Evolutionary conservation across 2,888 invertebrate species (phyloP).

Genomic region (Stegana nigrithorax): DNA sequence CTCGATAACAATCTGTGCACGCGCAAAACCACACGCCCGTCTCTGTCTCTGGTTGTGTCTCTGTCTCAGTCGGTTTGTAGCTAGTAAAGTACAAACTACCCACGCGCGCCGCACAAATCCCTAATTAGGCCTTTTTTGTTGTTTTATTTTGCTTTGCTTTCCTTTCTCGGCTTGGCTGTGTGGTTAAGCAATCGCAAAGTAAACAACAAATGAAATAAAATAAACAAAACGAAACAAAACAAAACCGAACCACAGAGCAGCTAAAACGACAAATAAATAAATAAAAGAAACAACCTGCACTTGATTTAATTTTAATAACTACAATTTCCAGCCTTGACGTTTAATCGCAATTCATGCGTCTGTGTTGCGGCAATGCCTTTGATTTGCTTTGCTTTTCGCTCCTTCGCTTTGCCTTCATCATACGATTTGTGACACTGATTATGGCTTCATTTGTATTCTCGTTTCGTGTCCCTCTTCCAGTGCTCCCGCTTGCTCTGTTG

Average conservation of each 20-base stretch:
- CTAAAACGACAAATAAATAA: not conserved
- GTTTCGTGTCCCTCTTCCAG: not conserved
- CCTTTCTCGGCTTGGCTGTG: not conserved
- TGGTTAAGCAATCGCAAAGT: slow-evolving; percentile 8
- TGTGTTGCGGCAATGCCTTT: not conserved
- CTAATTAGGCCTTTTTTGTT: slow-evolving; percentile 41
- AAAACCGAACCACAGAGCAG: too few species aligned
- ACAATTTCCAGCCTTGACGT: slow-evolving; percentile 20
- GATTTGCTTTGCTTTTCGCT: not conserved
- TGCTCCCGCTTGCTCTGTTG: too few species aligned
- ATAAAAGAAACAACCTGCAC: slow-evolving; percentile 24
- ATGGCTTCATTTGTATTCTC: slow-evolving; percentile 26
- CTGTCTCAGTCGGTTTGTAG: too few species aligned
- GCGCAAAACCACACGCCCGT: not conserved
- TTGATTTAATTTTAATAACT: slow-evolving; percentile 54
- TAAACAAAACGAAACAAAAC: not conserved
- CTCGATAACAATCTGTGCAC: not conserved
- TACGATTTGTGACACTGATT: not conserved
- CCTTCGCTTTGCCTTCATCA: too few species aligned
- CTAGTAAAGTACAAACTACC: not conserved
- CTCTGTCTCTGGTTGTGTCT: too few species aligned
- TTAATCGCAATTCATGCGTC: not conserved
- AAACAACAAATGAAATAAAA: slow-evolving; percentile 33
- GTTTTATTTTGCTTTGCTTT: not conserved
- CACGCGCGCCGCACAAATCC: slow-evolving; percentile 30